Conservation (phyloP, 2,888 invertebrate species). For the Ectemnius continuus region DNA sequence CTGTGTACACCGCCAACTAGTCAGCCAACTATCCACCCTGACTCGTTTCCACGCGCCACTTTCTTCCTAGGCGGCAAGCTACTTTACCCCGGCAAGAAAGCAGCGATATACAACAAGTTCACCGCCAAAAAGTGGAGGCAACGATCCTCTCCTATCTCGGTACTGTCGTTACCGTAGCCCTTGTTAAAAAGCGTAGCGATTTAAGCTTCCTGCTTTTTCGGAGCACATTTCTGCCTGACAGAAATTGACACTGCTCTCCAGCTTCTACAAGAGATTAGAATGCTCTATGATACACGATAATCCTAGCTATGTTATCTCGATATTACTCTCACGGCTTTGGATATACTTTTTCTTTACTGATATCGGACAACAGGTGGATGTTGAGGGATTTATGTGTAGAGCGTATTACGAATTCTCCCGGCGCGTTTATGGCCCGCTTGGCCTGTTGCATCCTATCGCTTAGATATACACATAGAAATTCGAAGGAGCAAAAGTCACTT, state of each 20-base stretch:
- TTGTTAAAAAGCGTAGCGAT: constrained; percentile 41
- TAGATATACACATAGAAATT: too few species aligned
- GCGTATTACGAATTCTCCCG: not conserved
- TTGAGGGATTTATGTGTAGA: not conserved
- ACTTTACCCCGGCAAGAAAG: too few species aligned
- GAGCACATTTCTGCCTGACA: not conserved
- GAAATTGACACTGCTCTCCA: not conserved
- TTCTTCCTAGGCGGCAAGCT: not conserved
- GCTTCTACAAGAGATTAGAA: too few species aligned
- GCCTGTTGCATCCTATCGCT: too few species aligned
- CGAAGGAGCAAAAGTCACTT: not conserved
- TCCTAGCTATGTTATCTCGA: too few species aligned
- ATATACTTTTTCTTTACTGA: not conserved
- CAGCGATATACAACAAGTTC: too few species aligned
- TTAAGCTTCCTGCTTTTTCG: constrained; percentile 29
- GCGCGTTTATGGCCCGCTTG: too few species aligned
- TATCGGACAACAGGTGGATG: constrained; percentile 7
- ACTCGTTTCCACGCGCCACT: constrained; percentile 33
- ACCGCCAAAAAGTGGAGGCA: too few species aligned
- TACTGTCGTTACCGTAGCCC: constrained; percentile 5
- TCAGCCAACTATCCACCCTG: constrained; percentile 9
- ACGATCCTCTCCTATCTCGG: constrained; percentile 1
- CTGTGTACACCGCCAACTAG: not conserved
- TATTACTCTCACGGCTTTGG: not conserved
- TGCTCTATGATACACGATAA: too few species aligned